Evolutionary conservation across 2,797 vertebrate genomes (phyloP), one percentile per base, ranked within the genome.

Genomic region (Iguana delicatissima): DNA sequence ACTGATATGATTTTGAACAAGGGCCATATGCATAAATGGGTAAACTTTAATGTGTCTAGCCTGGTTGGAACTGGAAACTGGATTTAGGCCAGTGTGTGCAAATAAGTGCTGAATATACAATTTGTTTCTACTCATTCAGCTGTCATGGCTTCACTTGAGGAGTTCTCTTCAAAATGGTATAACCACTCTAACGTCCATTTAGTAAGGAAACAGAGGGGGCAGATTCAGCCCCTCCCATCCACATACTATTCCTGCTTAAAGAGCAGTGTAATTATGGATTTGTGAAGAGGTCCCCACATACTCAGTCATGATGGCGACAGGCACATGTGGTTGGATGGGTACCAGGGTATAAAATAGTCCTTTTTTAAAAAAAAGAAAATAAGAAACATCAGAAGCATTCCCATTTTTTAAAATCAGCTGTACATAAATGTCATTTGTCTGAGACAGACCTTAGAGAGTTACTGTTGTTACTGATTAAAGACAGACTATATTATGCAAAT

Each of bases 401-500:
- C 50, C 32, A 46, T 46, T 32, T 69, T 18, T 26, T 52, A 13
- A 38, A 72, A 50, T 24, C 16, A 57, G 18, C 8, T 89, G 52
- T 38, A 59, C 29, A 62, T 50, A 35, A 52, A 42, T 32, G 14
- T 46, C 46, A 57, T 4, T 59, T 86, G 12, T 38, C 32, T 12
- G 46, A 73, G 64, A 85, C 29, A 24, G n/a, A 80, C 52, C 46
- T 72, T 29, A 81, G 72, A 91, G 42, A 38, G 80, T 24, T 91
- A 42, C 59, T 86, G 89, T 67, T 88, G 59, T 73, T 74, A 64
- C n/a, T 42, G 80, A 59, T 1, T 90, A 46, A 93, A 69, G 2
- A 67, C 89, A 80, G 87, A 50, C 0, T 88, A 82, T 29, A 85
- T 90, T 93, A 42, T 90, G 50, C 42, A 93, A 94, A 89, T 6